Evolutionary conservation across 1,140 invertebrate species (phyloP).

Genomic region (Linepithema humile): DNA sequence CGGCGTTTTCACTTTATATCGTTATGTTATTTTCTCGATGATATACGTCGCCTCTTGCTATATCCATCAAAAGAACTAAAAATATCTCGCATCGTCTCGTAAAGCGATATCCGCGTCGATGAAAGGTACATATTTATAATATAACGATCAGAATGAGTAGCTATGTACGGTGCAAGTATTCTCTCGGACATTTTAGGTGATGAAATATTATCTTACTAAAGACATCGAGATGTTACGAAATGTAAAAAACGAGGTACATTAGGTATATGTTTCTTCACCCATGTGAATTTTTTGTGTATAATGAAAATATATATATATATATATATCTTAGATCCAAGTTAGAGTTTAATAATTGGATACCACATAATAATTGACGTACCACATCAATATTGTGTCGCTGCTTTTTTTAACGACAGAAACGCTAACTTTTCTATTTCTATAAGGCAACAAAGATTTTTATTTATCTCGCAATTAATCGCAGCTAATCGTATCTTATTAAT

Average conservation of each 20-base stretch:
- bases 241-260: slow-evolving; percentile 49
- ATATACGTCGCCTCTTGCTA: no score
- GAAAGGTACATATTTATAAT: slow-evolving; percentile 39
- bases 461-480: not conserved
- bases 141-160: slow-evolving; percentile 35
- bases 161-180: slow-evolving; percentile 38
- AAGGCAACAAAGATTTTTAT: not conserved
- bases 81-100: slow-evolving; percentile 3
- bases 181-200: slow-evolving; percentile 24
- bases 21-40: not conserved
- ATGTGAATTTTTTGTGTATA: slow-evolving; percentile 8
- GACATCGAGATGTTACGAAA: slow-evolving; percentile 37
- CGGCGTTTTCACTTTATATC: not conserved
- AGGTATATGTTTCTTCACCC: slow-evolving; percentile 17
- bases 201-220: slow-evolving; percentile 30
- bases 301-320: slow-evolving; percentile 40
- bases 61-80: not conserved
- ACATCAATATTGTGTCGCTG: not conserved
- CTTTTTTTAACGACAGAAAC: not conserved
- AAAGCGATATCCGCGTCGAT: slow-evolving; percentile 45
- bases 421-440: not conserved
- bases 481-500: not conserved
- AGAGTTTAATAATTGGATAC: slow-evolving; percentile 19
- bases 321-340: slow-evolving; percentile 22
- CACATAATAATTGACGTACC: slow-evolving; percentile 40